These are phyloP conservation scores for Galendromus occidentalis DNA, from an alignment of 1,140 invertebrate genomes.

Conservation along the genomic window DNA sequence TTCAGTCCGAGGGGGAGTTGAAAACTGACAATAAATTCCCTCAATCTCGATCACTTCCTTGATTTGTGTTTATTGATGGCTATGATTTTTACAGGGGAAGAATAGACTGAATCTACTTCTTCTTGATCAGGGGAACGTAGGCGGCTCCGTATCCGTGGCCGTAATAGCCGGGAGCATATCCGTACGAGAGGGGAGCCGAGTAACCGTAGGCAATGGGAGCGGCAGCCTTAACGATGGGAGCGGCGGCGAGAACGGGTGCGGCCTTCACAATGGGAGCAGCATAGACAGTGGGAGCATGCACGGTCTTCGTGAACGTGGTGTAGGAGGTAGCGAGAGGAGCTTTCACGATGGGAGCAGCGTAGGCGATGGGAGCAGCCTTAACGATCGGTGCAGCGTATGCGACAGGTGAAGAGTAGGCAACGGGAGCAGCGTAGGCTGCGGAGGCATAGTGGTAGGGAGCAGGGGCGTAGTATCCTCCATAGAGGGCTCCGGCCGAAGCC, in stretches of 20 bases:
- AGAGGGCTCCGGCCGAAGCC: background rate
- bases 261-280: background rate
- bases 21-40: no score
- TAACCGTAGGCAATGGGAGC: background rate
- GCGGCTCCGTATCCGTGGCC: background rate
- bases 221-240: background rate
- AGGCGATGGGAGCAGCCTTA: background rate
- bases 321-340: background rate
- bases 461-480: background rate
- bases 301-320: constrained; percentile 9
- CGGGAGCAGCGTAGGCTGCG: background rate
- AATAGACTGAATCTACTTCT: no score
- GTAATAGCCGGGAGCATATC: background rate
- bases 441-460: background rate
- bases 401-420: background rate
- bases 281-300: constrained; percentile 3
- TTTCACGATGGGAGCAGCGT: background rate
- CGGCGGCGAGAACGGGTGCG: background rate
- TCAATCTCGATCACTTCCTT: no score
- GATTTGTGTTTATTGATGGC: no score
- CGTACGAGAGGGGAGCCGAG: background rate
- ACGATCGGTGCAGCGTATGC: background rate
- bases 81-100: no score
- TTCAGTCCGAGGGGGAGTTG: no score
- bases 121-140: no score